A percentile compares a stretch with the other conserved stretches of the same genome.
These are phyloP conservation scores for Lepisosteus oculatus DNA, from an alignment of 2,113 vertebrate species.

Conservation along the genomic window DNA sequence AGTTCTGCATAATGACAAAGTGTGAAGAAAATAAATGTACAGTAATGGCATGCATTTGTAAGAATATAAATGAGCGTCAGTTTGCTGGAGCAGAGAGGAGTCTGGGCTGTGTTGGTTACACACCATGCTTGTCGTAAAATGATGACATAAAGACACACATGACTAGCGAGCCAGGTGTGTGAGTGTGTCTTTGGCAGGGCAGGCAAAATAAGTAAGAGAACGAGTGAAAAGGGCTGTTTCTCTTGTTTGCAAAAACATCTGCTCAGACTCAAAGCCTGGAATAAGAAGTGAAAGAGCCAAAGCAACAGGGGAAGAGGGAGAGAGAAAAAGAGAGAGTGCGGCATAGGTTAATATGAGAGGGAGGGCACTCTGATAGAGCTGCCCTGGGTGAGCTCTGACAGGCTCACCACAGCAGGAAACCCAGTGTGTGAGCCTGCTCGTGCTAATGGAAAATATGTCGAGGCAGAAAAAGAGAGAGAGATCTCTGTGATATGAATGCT, in stretches of 20 bases:
- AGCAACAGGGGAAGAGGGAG: background rate
- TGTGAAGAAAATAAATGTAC: no score
- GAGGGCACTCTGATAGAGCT: background rate
- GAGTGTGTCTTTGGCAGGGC: no score
- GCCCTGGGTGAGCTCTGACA: background rate
- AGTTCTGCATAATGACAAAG: no score
- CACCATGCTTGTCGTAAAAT: no score
- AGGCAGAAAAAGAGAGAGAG: conserved; percentile 9
- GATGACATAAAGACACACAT: no score
- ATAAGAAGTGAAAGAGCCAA: background rate
- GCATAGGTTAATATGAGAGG: background rate
- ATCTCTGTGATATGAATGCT: background rate
- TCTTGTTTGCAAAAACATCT: no score
- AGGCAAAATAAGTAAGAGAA: background rate
- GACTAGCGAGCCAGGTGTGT: no score
- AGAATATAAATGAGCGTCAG: no score
- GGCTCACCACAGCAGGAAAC: conserved; percentile 6
- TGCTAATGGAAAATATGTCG: conserved; percentile 14
- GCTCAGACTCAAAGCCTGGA: background rate
- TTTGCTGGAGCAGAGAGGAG: no score
- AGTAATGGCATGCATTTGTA: no score
- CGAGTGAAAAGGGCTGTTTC: background rate
- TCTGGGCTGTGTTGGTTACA: no score
- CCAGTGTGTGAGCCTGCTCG: background rate
- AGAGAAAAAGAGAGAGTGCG: background rate